Evolutionary conservation across 2,113 vertebrate genomes (phyloP).

Genomic region (Uria lomvia): DNA sequence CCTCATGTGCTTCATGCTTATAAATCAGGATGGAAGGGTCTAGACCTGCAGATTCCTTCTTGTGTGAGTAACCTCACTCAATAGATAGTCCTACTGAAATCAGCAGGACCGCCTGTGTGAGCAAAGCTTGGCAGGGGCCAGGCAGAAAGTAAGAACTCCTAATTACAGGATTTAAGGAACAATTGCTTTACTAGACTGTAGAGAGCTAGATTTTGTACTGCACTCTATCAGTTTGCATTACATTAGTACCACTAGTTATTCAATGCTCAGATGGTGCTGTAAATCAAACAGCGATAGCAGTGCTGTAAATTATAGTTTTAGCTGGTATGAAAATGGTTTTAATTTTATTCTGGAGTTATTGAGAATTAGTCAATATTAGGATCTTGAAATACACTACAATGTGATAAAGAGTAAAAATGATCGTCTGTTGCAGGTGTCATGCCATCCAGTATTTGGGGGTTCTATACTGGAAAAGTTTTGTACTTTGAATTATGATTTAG

Average conservation of each 20-base stretch:
- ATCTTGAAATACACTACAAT: background rate
- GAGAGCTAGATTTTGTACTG: background rate
- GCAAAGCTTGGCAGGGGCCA: background rate
- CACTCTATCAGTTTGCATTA: background rate
- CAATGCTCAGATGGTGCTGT: background rate
- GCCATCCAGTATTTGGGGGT: background rate
- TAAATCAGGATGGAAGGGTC: background rate
- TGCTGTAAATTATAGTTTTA: background rate
- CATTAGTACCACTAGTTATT: background rate
- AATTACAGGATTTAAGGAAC: background rate
- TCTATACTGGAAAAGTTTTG: background rate
- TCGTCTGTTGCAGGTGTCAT: background rate
- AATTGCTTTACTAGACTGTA: background rate
- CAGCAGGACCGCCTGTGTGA: background rate
- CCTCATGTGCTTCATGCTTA: background rate
- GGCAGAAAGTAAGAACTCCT: background rate
- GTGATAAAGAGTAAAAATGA: background rate
- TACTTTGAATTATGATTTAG: background rate
- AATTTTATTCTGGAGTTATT: background rate
- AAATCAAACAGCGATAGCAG: background rate
- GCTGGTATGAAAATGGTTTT: background rate
- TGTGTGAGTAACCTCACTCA: background rate
- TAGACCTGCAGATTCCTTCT: background rate
- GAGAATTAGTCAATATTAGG: background rate
- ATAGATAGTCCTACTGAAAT: background rate